Evolutionary conservation across 2,797 vertebrate species (phyloP).

Genomic region (Heliangelus exortis): DNA sequence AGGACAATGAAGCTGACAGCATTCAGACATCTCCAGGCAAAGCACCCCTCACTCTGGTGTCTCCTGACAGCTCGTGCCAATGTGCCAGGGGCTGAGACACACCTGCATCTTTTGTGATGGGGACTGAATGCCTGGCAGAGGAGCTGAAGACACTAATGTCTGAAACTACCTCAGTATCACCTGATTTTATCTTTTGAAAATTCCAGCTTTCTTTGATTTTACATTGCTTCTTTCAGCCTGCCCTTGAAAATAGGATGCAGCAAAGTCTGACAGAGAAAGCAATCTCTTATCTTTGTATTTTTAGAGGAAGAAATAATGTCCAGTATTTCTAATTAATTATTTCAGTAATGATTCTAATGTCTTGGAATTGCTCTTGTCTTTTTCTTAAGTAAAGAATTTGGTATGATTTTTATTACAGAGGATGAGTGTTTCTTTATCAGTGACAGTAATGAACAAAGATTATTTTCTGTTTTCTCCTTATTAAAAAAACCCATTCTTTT

Average conservation of each 20-base stretch:
- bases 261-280: background rate
- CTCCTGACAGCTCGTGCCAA: background rate
- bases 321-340: background rate
- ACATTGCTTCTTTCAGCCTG: background rate
- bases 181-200: background rate
- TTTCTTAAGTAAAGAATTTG: background rate
- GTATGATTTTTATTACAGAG: background rate
- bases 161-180: background rate
- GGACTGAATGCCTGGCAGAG: background rate
- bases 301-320: background rate
- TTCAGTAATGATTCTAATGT: background rate
- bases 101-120: accelerated
- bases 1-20: background rate
- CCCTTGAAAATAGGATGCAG: background rate
- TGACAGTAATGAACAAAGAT: background rate
- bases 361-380: background rate
- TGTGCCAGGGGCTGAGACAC: accelerated
- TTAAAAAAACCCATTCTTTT: background rate
- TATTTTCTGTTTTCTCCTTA: background rate
- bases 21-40: background rate
- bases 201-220: background rate
- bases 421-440: background rate
- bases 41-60: accelerated
- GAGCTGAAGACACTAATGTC: background rate
- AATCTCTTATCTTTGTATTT: background rate